These are phyloP conservation scores for Pseudorectes ferrugineus DNA, from an alignment of 2,113 vertebrate species.

Conservation along the genomic window DNA sequence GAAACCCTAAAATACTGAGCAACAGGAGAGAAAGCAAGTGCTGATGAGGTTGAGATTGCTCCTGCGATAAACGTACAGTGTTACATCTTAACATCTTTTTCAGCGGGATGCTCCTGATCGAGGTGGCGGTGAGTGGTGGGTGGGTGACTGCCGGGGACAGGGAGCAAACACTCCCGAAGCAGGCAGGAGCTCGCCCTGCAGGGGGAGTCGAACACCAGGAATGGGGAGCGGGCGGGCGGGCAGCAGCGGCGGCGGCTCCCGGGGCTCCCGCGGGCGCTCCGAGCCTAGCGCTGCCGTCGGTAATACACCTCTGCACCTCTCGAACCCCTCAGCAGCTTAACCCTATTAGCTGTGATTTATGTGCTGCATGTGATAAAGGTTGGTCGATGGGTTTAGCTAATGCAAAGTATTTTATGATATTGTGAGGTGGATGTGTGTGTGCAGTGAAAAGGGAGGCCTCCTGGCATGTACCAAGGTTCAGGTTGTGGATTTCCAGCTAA, in stretches of 20 bases:
- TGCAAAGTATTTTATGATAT: not conserved
- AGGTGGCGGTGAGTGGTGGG: rapidly evolving
- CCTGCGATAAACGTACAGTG: rapidly evolving
- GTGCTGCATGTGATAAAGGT: not conserved
- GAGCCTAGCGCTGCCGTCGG: not conserved
- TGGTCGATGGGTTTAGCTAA: not conserved
- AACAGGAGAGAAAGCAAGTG: not conserved
- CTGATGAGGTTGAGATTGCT: not conserved
- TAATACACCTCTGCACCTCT: not conserved
- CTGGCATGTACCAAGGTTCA: not conserved
- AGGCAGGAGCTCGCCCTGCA: conserved; percentile 5
- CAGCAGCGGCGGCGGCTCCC: not conserved
- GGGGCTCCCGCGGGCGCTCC: not conserved
- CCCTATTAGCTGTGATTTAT: rapidly evolving
- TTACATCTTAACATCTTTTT: not conserved
- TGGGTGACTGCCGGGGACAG: rapidly evolving
- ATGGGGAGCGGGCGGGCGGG: not conserved
- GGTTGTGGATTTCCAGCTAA: not conserved
- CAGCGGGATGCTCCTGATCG: rapidly evolving
- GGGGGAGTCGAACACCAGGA: conserved; percentile 70
- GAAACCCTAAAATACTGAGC: not conserved
- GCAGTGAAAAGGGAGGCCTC: rapidly evolving
- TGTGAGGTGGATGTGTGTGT: not conserved
- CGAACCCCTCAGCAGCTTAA: not conserved
- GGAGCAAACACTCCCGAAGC: rapidly evolving